Evolutionary conservation across 1,140 invertebrate genomes (phyloP).

Genomic region (Platorchestia sp.): DNA sequence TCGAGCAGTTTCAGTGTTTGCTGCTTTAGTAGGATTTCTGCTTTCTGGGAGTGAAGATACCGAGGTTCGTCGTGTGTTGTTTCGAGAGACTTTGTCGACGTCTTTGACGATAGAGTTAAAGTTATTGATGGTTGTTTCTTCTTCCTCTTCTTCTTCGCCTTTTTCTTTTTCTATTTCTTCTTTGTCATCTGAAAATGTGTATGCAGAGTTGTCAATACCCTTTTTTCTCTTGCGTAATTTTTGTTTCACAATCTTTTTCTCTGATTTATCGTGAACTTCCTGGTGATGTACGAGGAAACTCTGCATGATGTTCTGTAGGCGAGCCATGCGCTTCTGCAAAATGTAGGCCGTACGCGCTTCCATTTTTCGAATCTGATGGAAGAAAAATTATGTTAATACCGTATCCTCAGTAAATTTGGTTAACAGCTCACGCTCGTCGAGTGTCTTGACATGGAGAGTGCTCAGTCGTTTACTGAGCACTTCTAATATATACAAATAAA

Average conservation of each 20-base stretch:
- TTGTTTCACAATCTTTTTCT: neutral
- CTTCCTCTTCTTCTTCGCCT: neutral
- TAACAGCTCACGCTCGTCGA: neutral
- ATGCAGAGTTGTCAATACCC: neutral
- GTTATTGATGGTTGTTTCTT: neutral
- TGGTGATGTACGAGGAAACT: neutral
- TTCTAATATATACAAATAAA: neutral
- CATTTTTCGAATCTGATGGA: neutral
- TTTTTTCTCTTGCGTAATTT: neutral
- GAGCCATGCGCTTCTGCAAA: constrained; percentile 31
- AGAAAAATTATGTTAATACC: neutral
- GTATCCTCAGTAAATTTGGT: neutral
- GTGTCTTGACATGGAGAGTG: too few relatives aligned
- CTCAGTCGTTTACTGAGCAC: neutral
- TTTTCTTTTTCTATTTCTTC: neutral
- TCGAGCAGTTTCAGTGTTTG: neutral
- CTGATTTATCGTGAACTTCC: neutral
- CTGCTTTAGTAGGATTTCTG: neutral
- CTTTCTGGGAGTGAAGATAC: neutral
- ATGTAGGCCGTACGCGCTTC: neutral
- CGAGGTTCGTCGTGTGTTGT: neutral
- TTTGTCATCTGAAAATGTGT: neutral
- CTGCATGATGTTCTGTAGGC: neutral
- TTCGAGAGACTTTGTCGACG: neutral
- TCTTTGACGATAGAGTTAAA: neutral